Base-by-base conservation (phyloP, 2,797 vertebrate species). In the Babyrousa celebensis region DNA sequence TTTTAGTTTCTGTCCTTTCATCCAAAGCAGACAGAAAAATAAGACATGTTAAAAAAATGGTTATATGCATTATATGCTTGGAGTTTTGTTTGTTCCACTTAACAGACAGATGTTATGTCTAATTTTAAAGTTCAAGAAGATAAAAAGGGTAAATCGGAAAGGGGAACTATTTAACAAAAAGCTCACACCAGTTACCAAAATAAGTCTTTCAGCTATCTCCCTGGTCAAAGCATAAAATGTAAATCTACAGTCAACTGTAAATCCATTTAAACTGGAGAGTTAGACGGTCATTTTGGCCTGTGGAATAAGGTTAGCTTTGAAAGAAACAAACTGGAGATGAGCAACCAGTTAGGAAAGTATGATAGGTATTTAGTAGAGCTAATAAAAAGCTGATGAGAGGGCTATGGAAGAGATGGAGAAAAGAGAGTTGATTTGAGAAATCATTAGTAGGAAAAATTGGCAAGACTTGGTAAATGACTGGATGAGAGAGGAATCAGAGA, bases 271-370 rank as follows among this genome's bases (percentile, higher is more conserved):
- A 68, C 27, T 85, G n/a, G 20, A 92, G 71, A 89, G 29, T 85
- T 62, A 80, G 0, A 5, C 36, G 65, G 23, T 36, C 52, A 82
- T n/a, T 91, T 95, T 85, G 80, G 68, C 40, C 62, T 92, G 21
- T 74, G 36, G 21, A 88, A 63, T 40, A 92, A 92, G 40, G 32
- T 63, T 10, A 56, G 10, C 70, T 92, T 58, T 89, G 60, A 80
- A 96, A 94, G 77, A 95, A 84, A 95, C 16, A 88, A 92, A 89
- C 32, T 70, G 21, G 62, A 89, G 7, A 85, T 70, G 68, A 85
- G 54, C 85, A 88, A 84, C 40, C 21, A 79, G 32, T 88, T 62
- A 91, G 58, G 20, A 90, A 20, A 25, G 11, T 43, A 52, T 29
- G 17, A 29, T 68, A 79, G 32, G 4, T 52, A 89, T 29, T 85